Conservation (phyloP, 92 coral and sea anemone species). For the Blastomussa wellsi region DNA sequence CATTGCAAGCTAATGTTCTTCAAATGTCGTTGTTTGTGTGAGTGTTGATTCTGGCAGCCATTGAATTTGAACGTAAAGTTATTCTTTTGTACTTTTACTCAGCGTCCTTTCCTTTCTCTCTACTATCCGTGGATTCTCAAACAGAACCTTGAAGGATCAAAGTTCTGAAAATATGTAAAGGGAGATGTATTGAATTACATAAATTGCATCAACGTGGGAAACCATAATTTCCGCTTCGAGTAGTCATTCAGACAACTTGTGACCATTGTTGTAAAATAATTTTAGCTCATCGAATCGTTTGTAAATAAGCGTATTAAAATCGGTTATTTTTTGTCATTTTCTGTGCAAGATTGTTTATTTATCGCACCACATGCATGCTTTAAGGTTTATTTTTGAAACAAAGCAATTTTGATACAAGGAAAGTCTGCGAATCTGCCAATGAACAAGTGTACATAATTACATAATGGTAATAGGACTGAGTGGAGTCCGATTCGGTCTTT, state of each 20-base stretch:
- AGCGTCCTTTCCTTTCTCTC: not conserved
- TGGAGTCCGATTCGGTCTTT: too few species aligned
- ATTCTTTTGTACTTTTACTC: not conserved
- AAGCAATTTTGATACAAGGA: not conserved
- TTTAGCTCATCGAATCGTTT: not conserved
- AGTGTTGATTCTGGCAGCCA: not conserved
- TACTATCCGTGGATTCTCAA: not conserved
- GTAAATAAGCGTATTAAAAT: not conserved
- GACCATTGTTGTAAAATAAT: not conserved
- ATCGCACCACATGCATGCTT: not conserved
- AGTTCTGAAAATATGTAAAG: not conserved
- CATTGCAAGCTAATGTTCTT: not conserved
- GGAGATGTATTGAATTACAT: not conserved
- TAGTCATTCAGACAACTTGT: not conserved
- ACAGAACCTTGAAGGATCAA: not conserved
- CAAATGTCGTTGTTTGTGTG: not conserved
- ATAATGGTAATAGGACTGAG: too few species aligned
- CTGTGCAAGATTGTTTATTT: not conserved
- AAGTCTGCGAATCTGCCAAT: not conserved
- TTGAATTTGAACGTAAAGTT: not conserved
- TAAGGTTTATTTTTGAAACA: not conserved
- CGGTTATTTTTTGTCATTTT: not conserved
- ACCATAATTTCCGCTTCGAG: constrained; percentile 1
- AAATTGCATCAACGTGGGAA: not conserved
- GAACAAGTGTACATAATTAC: not conserved